phyloP scores from a whole-genome alignment of 2,797 vertebrate species.

The Choloepus didactylus region DNA sequence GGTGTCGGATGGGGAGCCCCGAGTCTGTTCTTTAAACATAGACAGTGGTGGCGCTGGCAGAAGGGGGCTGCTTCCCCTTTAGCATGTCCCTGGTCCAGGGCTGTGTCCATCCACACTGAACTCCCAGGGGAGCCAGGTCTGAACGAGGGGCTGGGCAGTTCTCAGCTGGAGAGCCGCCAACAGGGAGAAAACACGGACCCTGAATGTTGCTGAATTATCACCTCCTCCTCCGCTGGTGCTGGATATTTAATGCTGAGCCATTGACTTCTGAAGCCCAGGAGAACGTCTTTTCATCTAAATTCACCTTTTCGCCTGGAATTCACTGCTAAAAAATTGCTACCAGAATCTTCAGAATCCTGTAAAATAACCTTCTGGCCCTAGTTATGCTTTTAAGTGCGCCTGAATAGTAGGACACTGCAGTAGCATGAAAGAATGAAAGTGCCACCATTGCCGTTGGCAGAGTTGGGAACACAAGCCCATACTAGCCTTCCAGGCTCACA shows the following conservation, averaged over 20 bases:
- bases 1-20: background rate
- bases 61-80: background rate
- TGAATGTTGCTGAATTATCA: background rate
- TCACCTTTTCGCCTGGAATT: background rate
- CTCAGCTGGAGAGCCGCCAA: background rate
- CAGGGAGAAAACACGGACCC: background rate
- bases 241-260: background rate
- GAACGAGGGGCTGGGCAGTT: background rate
- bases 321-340: background rate
- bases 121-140: background rate
- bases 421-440: background rate
- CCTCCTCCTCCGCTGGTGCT: background rate
- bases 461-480: background rate
- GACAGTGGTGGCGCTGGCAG: background rate
- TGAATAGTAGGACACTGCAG: background rate
- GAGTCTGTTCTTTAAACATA: background rate
- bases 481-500: background rate
- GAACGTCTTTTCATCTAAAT: background rate
- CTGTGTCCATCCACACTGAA: background rate
- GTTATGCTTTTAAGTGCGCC: background rate
- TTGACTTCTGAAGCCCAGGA: background rate
- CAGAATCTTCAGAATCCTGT: background rate
- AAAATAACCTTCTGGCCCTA: background rate
- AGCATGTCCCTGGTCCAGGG: background rate
- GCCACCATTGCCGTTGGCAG: background rate